Conservation (phyloP, 2,888 invertebrate species). For the Brachyopa scutellaris region DNA sequence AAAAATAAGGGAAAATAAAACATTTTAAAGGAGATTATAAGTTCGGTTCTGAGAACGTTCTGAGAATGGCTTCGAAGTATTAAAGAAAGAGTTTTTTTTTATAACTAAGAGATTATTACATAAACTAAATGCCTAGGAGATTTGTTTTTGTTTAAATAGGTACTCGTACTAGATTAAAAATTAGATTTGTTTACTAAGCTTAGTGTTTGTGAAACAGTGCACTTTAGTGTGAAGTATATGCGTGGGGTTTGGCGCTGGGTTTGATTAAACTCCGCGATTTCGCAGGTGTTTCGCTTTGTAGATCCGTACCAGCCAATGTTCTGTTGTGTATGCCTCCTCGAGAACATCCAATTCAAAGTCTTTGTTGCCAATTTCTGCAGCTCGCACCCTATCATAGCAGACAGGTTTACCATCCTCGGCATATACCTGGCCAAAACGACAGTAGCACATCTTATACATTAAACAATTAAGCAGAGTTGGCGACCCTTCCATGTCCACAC, state of each 20-base stretch:
- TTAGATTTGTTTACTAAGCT: slow-evolving; percentile 42
- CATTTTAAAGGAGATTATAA: slow-evolving; percentile 31
- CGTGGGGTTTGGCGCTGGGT: neutral
- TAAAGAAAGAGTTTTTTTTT: slow-evolving; percentile 36
- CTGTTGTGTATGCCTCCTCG: slow-evolving; percentile 99
- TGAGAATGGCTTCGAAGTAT: slow-evolving; percentile 59
- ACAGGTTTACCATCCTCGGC: slow-evolving; percentile 97
- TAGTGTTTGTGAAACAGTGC: slow-evolving; percentile 24
- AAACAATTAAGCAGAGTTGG: slow-evolving; percentile 95
- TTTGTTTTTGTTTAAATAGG: slow-evolving; percentile 11
- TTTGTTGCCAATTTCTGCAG: slow-evolving; percentile 99
- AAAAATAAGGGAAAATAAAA: slow-evolving; percentile 7
- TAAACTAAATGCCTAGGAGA: slow-evolving; percentile 14
- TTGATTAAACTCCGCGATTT: slow-evolving; percentile 89
- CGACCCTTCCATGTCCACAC: slow-evolving; percentile 97
- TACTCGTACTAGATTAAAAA: slow-evolving; percentile 46
- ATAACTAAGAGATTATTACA: neutral
- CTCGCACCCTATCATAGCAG: slow-evolving; percentile 97
- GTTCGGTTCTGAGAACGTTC: slow-evolving; percentile 50
- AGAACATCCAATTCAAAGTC: slow-evolving; percentile 98
- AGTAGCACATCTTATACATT: slow-evolving; percentile 99
- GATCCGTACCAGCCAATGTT: slow-evolving; percentile 99
- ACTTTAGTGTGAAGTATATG: slow-evolving; percentile 23
- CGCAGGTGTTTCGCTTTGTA: slow-evolving; percentile 98
- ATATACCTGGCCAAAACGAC: slow-evolving; percentile 96